Percentiles rank a stretch among this genome's conserved stretches.
Evolutionary conservation across 2,113 vertebrate genomes (phyloP).

Genomic region (Steatornis caripensis): DNA sequence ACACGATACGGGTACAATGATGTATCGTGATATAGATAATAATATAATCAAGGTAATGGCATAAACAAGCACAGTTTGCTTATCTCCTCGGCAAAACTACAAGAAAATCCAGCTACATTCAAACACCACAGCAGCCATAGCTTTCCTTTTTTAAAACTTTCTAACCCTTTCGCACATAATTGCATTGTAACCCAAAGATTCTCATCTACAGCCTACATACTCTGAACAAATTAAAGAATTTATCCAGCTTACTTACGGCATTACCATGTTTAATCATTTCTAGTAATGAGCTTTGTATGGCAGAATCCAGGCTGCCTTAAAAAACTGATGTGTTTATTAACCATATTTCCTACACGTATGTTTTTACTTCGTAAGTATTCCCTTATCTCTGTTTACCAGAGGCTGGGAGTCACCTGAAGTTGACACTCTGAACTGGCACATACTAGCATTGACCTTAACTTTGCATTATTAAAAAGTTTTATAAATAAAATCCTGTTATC

Average conservation of each 20-base stretch:
- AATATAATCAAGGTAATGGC: neutral
- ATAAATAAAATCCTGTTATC: neutral
- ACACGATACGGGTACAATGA: fast-evolving
- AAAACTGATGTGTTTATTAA: neutral
- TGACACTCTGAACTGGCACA: neutral
- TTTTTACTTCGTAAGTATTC: neutral
- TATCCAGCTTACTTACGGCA: neutral
- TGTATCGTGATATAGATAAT: fast-evolving
- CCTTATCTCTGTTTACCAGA: neutral
- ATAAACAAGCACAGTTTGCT: neutral
- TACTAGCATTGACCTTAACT: neutral
- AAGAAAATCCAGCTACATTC: neutral
- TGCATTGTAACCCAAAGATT: neutral
- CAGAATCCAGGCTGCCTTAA: neutral
- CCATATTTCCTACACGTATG: neutral
- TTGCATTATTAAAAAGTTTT: neutral
- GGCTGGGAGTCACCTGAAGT: neutral
- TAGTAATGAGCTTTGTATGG: neutral
- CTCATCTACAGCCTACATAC: neutral
- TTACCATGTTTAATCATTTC: neutral
- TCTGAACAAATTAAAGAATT: neutral
- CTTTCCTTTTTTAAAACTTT: neutral
- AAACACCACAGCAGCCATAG: neutral
- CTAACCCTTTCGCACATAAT: neutral
- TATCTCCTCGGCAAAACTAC: neutral